Evolutionary conservation across 2,888 invertebrate genomes (phyloP), one percentile per base, ranked within the genome.

Genomic region (Heliothis peltigera): DNA sequence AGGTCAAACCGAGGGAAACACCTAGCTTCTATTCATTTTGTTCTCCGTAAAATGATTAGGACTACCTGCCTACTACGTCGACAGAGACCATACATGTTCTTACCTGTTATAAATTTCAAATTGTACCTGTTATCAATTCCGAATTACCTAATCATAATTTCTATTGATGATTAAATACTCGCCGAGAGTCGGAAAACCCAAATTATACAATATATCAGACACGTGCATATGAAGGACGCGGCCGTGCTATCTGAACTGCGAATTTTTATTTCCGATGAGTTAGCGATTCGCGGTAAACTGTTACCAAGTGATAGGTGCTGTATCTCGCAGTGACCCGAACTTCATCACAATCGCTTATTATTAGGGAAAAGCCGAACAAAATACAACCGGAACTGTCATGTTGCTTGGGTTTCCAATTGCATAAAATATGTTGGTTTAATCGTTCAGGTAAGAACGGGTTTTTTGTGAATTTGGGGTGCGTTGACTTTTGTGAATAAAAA

Each of bases 281-380:
- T 32, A n/a, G 21, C 25, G 39, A 49, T 70, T 59, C 59, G 35
- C 15, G 15, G 44, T 18, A 65, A 32, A 70, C 10, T 35, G 15
- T 35, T 54, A 46, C 46, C 25, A 19, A 32, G 19, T 59, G 52
- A 52, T 46, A 32, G 32, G 32, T 32, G 12, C 10, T 1, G 32
- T 21, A 32, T 25, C 18, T 56, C 42, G 32, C 46, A 25, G 15
- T 22, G 6, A 48, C 18, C 39, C 32, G 48, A 17, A 46, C 19
- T 28, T 47, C 59, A 42, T 18, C 21, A 35, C 18, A 43, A 17
- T 6, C 2, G 6, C 4, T 42, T n/a, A 4, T 15, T 25, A 51
- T 62, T 73, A 58, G 35, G 57, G 63, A 63, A 68, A 68, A 18
- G 12, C 68, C 60, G 25, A 52, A 54, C n/a, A 4, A n/a, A 39